Base-by-base conservation (phyloP, 2,113 vertebrate species). In the Silurus asotus region DNA sequence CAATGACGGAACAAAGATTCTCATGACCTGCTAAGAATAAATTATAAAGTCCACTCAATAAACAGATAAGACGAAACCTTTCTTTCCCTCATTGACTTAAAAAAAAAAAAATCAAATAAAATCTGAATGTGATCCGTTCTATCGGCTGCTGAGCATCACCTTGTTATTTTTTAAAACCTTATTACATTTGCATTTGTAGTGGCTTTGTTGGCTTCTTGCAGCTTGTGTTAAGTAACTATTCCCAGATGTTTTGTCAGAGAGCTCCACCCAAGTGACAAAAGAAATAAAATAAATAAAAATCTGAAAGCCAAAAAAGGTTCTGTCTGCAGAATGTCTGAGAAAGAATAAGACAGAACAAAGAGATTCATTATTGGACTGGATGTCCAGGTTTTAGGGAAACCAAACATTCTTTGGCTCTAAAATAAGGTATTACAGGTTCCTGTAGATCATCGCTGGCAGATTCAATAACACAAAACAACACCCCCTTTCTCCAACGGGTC, bases 121-220 rank as follows among this genome's bases (percentile, higher is more conserved):
- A 55, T 48, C 56, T 82, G 75, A 20, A 86, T 19, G 69, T 17
- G 78, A 81, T 53, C 58, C 7, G 6, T 70, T 81, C 64, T 23
- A 61, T 49, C 67, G 78, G 55, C 82, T 65, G 67, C 45, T 64
- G 56, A 53, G 56, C 17, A 25, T 5, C 56, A 59, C 10, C 51
- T 48, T 81, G 28, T 81, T 74, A 51, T 72, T 86, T 86, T 86
- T 59, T 83, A 70, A 64, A 86, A 74, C 75, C 84, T 76, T 72
- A 83, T 51, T 64, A 55, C 53, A 37, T 82, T 53, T 61, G 65
- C 67, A 51, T 76, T 37, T 5, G 23, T 55, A 81, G 70, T 64
- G 61, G 70, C 61, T 45, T 55, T 45, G 56, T 81, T 83, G 87
- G 62, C 65, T 84, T 53, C 61, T 55, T 58, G n/a, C 55, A 53